Conservation (phyloP, 2,888 invertebrate genomes). For the Notodonta ziczac region DNA sequence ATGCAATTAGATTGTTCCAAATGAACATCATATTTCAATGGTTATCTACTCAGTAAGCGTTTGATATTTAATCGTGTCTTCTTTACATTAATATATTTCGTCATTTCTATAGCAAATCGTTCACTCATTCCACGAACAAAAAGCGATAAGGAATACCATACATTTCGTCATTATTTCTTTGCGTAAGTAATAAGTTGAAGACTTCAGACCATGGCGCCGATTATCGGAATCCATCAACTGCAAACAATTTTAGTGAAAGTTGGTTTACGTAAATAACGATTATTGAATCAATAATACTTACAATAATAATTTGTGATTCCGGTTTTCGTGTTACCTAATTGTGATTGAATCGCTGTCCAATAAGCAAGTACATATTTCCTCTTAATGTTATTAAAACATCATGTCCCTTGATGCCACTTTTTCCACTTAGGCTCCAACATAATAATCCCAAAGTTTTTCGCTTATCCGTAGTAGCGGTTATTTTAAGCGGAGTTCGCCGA, state of each 20-base stretch:
- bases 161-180: neutral
- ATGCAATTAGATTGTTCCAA: too few species aligned
- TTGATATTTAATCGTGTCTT: too few species aligned
- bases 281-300: neutral
- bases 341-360: neutral
- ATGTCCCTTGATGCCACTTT: neutral
- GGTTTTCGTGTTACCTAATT: neutral
- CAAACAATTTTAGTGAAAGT: conserved; percentile 1
- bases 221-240: conserved; percentile 1
- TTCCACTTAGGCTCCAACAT: too few species aligned
- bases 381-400: neutral
- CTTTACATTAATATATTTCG: too few species aligned
- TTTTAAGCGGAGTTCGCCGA: neutral
- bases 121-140: neutral
- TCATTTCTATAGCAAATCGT: too few species aligned
- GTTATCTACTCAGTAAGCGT: too few species aligned
- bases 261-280: conserved; percentile 1
- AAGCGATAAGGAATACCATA: neutral
- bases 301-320: neutral
- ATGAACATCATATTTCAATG: too few species aligned
- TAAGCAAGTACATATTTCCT: neutral
- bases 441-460: neutral
- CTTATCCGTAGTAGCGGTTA: neutral
- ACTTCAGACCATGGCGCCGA: neutral
- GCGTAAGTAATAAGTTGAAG: neutral